Evolutionary conservation across 2,888 invertebrate genomes (phyloP), one percentile per base, ranked within the genome.

Genomic region (Oxytorus armatus): DNA sequence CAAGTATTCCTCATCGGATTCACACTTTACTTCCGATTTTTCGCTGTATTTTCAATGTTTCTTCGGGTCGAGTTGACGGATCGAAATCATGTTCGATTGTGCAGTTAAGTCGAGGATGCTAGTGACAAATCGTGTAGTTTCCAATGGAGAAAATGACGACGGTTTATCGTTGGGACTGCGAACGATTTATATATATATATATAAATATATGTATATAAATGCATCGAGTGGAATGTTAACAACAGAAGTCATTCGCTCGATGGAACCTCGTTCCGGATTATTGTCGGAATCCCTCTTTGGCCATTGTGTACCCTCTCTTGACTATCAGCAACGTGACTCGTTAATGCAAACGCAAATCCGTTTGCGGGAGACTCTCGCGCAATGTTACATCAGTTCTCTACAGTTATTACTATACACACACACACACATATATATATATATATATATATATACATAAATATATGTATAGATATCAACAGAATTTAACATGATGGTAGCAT

Each of bases 221-320:
- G 29, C 18, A 25, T 69, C 42, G 44, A 65, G 69, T 39, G 55
- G 63, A 77, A 73, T 73, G 80, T 73, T 73, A 66, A 69, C 77
- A 59, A 69, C 74, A 69, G 49, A 29, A 55, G 16, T 63, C 33
- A 77, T 74, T 81, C 49, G 51, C 55, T 69, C 18, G 77, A 74
- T 65, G 73, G 57, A 57, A 57, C 25, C 63, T 39, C 73, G 25
- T 47, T 18, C 44, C 51, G 55, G 73, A 75, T 83, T 82, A 80
- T 78, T 76, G 78, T 82, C 75, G 76, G 65, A 78, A 69, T 70
- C 63, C 73, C 70, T 75, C 42, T 47, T 33, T 39, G 61, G 5
- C 18, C 33, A 7, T 55, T 25, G 55, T 29, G 36, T 36, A 39
- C 33, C 36, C 47, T 44, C 49, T 73, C 57, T 63, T 53, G 16